Evolutionary conservation across 2,797 vertebrate genomes (phyloP), one percentile per base, ranked within the genome.

Genomic region (Chelon labrosus): DNA sequence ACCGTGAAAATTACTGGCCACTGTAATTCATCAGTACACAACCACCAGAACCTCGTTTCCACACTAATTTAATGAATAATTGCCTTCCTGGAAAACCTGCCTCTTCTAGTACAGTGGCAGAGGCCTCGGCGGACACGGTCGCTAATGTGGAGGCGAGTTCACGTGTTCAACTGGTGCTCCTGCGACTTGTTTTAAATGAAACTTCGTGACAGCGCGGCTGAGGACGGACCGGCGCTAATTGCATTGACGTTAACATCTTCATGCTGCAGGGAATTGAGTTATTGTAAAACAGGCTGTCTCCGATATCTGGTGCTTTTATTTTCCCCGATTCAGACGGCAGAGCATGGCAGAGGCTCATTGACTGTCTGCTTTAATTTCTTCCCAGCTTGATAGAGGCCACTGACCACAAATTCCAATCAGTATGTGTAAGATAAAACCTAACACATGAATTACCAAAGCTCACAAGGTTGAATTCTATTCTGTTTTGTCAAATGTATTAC

Each of bases 31-130:
- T 91, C 89, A 91, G 91, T 95, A 95, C 95, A 96, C 94, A 95
- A 96, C 90, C 88, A 94, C 83, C 88, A 94, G 80, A 93, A 95
- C 95, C 94, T 92, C 87, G 86, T 90, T 94, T 95, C 86, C 94
- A 89, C 84, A 86, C 86, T 95, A 94, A 94, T 94, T 93, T 91
- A 69, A 90, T 94, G 94, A 95, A 93, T 96, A 96, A 97, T 97
- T 96, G 95, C 90, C 92, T 95, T 93, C 80, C 93, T 83, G 92
- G 83, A 84, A 91, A 86, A 93, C 87, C 79, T 91, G 84, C 85
- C 69, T 75, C 69, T 80, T 90, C 86, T 91, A 81, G 91, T 93
- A 83, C 62, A 92, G 92, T 91, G 86, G 85, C 84, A 90, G 89
- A 74, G 84, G 93, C 93, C 95, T 93, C 75, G 47, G 90, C 95